Base-by-base conservation (phyloP, 2,797 vertebrate species). In the Darevskia mixta region DNA sequence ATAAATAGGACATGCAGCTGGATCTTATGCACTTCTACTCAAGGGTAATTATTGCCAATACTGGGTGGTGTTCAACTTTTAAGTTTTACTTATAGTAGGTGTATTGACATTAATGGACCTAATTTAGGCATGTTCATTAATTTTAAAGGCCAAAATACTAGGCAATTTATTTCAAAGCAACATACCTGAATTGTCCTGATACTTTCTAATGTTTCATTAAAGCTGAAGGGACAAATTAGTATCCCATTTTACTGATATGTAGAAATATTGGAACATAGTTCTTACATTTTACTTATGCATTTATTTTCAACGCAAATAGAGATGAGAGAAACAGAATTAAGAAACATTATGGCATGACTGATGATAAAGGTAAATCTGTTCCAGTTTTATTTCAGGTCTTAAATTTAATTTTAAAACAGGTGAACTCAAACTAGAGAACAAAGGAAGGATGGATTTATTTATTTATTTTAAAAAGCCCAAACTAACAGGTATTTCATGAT, bases 401-500 rank as follows among this genome's bases (percentile, higher is more conserved):
- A 69, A 76, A 32, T 66, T 29, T 8, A 27, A 15, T 72, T 20
- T 66, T 35, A 45, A 67, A 38, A 41, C 8, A 55, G 20, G 55
- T 18, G 23, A 72, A 32, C 1, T 5, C 41, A 85, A 86, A 8
- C 84, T 17, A 84, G 80, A 86, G 18, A 94, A 94, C 92, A 93
- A 94, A 95, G 86, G 89, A 49, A 94, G 77, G 8, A 78, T 0
- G 86, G 83, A 90, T 69, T 77, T 86, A 35, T 86, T 90, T 82
- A 86, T 43, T 58, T 79, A 8, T 41, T 41, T 41, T 41, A 71
- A 25, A 71, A 38, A 7, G 13, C 9, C 27, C 11, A 49, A 92
- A 94, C 83, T 49, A 49, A 89, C 92, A 95, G 27, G 82, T 79
- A 67, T 92, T 92, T 78, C 82, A 92, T 92, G 83, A 80, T 87